A percentile compares a stretch with the other conserved stretches of the same genome.
Conservation (phyloP, 1,140 invertebrate species). For the Bombus ignitus region DNA sequence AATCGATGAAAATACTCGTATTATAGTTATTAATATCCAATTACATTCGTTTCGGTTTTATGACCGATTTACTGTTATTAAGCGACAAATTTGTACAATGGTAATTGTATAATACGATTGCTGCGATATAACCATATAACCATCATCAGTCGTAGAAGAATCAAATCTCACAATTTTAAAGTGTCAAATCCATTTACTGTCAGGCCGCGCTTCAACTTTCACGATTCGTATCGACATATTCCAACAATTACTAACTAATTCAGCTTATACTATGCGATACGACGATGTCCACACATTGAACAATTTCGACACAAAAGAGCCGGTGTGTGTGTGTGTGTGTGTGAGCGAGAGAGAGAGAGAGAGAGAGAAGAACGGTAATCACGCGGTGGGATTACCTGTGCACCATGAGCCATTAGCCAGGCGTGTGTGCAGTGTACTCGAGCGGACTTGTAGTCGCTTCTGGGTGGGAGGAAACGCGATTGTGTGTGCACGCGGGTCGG, state of each 20-base stretch:
- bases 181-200: too few relatives aligned
- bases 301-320: not conserved
- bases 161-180: not conserved
- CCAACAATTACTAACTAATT: too few relatives aligned
- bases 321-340: not conserved
- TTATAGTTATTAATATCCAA: not conserved
- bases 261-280: too few relatives aligned
- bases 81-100: too few relatives aligned
- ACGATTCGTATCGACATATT: too few relatives aligned
- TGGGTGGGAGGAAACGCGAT: conserved; percentile 47
- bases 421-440: conserved; percentile 71
- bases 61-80: not conserved
- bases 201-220: too few relatives aligned
- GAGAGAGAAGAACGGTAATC: conserved; percentile 54
- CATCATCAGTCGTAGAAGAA: not conserved
- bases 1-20: not conserved
- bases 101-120: not conserved
- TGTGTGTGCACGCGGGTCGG: conserved; percentile 38
- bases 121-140: not conserved
- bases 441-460: conserved; percentile 67
- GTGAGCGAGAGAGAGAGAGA: not conserved
- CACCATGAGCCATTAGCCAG: conserved; percentile 69
- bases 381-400: conserved; percentile 69
- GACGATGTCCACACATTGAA: not conserved
- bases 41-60: not conserved